These are phyloP conservation scores for Dicyrtomina minuta DNA, from an alignment of 2,888 invertebrate genomes.

Conservation along the genomic window DNA sequence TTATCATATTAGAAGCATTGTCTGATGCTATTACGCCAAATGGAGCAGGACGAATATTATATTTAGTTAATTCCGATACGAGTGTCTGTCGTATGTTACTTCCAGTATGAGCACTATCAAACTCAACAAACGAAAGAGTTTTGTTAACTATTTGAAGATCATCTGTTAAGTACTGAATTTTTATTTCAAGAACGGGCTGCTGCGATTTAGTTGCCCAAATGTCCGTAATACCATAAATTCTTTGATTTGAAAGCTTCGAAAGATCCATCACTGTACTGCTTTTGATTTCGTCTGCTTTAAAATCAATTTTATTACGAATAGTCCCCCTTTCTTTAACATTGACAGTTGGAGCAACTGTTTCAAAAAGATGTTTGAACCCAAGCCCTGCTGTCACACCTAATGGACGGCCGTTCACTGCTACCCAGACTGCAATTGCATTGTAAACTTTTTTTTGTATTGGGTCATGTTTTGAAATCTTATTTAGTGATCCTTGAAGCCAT, in stretches of 20 bases:
- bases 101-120: background rate
- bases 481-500: too few species aligned
- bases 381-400: too few species aligned
- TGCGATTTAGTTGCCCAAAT: constrained; percentile 6
- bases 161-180: background rate
- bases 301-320: too few species aligned
- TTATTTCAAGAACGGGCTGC: background rate
- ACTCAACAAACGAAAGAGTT: background rate
- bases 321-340: too few species aligned
- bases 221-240: background rate
- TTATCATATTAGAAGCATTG: constrained; percentile 5
- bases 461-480: too few species aligned
- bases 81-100: background rate
- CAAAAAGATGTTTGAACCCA: too few species aligned
- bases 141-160: background rate
- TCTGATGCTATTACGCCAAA: constrained; percentile 2
- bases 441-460: too few species aligned
- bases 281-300: too few species aligned
- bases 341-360: too few species aligned
- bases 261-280: too few species aligned
- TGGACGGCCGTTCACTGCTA: too few species aligned
- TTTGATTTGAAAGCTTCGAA: background rate
- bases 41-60: background rate
- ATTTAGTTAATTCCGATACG: background rate
- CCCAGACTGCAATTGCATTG: too few species aligned